Evolutionary conservation across 2,888 invertebrate genomes (phyloP).

Genomic region (Plagiodera versicolora): DNA sequence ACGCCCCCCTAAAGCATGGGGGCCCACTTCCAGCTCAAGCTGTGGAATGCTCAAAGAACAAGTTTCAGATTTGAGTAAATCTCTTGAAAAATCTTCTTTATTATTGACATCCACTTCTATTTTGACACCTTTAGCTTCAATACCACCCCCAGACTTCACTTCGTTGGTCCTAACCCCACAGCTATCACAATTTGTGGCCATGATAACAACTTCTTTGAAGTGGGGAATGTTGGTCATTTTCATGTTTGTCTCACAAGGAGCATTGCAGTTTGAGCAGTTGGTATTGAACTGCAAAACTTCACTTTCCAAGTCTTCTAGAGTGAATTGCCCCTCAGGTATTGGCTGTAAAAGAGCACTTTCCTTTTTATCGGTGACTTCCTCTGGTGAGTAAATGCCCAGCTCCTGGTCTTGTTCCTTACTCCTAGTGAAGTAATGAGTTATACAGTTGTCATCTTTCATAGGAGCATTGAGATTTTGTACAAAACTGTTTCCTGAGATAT

Average conservation of each 20-base stretch:
- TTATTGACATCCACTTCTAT: slow-evolving; percentile 74
- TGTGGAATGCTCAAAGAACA: slow-evolving; percentile 82
- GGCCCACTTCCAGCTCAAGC: slow-evolving; percentile 83
- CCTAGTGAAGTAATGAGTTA: slow-evolving; percentile 65
- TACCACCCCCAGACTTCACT: slow-evolving; percentile 91
- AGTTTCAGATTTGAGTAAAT: slow-evolving; percentile 91
- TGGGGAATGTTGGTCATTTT: slow-evolving; percentile 92
- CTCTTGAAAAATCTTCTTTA: slow-evolving; percentile 83
- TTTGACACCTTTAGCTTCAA: slow-evolving; percentile 77
- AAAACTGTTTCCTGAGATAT: slow-evolving; percentile 86
- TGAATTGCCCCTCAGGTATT: slow-evolving; percentile 61
- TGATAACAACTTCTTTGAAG: slow-evolving; percentile 97
- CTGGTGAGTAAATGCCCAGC: slow-evolving; percentile 68
- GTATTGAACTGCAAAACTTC: slow-evolving; percentile 83
- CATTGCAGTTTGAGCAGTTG: slow-evolving; percentile 83
- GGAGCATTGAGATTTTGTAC: slow-evolving; percentile 86
- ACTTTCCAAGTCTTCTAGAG: slow-evolving; percentile 66
- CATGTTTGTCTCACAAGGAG: slow-evolving; percentile 89
- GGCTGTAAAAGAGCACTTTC: slow-evolving; percentile 57
- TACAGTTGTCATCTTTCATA: slow-evolving; percentile 67
- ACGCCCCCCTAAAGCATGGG: slow-evolving; percentile 83
- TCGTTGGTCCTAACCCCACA: slow-evolving; percentile 95
- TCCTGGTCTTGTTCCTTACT: slow-evolving; percentile 69
- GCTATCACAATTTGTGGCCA: slow-evolving; percentile 90
- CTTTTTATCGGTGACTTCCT: slow-evolving; percentile 49